Evolutionary conservation across 2,113 vertebrate genomes (phyloP), one percentile per base, ranked within the genome.

Genomic region (Elanoides forficatus): DNA sequence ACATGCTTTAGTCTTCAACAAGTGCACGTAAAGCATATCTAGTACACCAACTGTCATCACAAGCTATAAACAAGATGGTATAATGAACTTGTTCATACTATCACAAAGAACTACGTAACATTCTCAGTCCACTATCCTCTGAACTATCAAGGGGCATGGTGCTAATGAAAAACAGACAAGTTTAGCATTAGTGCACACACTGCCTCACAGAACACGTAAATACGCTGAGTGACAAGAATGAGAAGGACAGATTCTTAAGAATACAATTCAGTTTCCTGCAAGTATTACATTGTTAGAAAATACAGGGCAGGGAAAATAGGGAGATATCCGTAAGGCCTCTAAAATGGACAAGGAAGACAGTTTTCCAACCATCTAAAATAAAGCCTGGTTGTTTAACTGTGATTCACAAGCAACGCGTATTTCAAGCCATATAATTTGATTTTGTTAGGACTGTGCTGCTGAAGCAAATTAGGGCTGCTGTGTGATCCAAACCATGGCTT

Each of bases 291-390:
- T 60, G 20, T 48, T 72, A 78, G 48, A 79, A 90, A 88, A 81
- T 27, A 74, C 0, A 2, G 42, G 29, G 13, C 27, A 10, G 18
- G 5, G 12, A 32, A 10, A 47, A 53, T 6, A 10, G 8, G n/a
- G 32, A 88, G 15, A 10, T 63, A 30, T 26, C 26, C 43, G 40
- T 59, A 55, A 45, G 18, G 18, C 45, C 81, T 92, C 93, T 94
- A 83, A 92, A 97, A 89, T 60, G 74, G 90, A 75, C 10, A 36
- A 38, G 36, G 56, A 72, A 62, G 36, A 45, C 32, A 56, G 34
- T 36, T 67, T 91, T 71, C 18, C 52, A 82, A 1, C 4, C 14
- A 45, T 16, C 38, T 62, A n/a, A 87, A 81, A 70, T 47, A 43
- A 43, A 71, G 10, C 17, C 48, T 53, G 7, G 52, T 50, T 79